Base-by-base conservation (phyloP, 2,888 invertebrate species). In the Erebia palarica region DNA sequence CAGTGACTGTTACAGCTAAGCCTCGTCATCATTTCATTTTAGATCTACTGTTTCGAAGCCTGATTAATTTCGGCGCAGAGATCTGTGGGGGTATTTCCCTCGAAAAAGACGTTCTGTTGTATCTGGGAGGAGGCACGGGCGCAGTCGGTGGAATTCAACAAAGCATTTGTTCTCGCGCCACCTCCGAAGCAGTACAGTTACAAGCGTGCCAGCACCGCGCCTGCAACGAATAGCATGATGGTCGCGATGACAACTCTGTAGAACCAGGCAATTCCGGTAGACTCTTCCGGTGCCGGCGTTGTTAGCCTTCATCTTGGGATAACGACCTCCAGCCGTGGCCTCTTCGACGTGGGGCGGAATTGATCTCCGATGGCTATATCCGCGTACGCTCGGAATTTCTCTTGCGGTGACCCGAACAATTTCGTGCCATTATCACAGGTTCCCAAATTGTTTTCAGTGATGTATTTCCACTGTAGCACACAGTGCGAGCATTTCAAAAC, bases 381-480 rank as follows among this genome's bases (percentile, higher is more conserved):
- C 0, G 97, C 96, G 78, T 97, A 97, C 0, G 97, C 96, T 21
- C 97, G 94, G 81, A 98, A 98, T 82, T 97, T 97, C 84, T 98
- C 98, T 83, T 98, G 98, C 0, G 96, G 96, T 0, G 98, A 98
- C 0, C 98, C 98, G 0, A 98, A 96, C 0, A 96, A 96, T 49
- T 96, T 97, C 63, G 95, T 95, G 0, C 96, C 96, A 81, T 96
- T 95, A 1, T 93, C 93, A 80, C 96, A 96, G 14, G 92, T 94
- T 0, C 97, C n/a, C n/a, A n/a, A n/a, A n/a, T n/a, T n/a, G n/a
- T n/a, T n/a, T n/a, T n/a, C 97, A 59, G 98, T 97, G 70, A 97
- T 94, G 86, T 98, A 98, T 77, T 96, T 94, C 98, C 98, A 98
- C 83, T 98, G 98, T 72, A 98, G 90, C 4, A 98, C 95, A 83